These are phyloP conservation scores for Sphaeramia orbicularis DNA, from an alignment of 2,797 vertebrate genomes.

Conservation along the genomic window DNA sequence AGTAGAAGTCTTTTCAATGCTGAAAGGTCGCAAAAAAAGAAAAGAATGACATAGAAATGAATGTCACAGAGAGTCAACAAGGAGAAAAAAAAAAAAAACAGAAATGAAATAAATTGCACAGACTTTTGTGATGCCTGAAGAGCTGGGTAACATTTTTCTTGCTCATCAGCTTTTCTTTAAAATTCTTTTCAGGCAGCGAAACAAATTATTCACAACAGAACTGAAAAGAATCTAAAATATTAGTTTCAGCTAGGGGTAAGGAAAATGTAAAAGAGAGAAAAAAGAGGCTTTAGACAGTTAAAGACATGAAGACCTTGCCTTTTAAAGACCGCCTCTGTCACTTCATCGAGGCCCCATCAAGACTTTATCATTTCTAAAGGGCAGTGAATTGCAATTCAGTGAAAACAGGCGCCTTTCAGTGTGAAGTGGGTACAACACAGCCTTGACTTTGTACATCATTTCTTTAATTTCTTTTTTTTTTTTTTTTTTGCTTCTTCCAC, in stretches of 20 bases:
- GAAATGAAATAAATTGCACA: slow-evolving; percentile 13
- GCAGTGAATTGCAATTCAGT: slow-evolving; percentile 27
- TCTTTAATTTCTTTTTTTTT: neutral
- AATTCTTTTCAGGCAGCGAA: slow-evolving; percentile 22
- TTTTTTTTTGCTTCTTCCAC: neutral
- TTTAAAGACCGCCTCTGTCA: slow-evolving; percentile 25
- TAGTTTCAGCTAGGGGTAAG: neutral
- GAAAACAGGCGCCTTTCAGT: slow-evolving; percentile 38
- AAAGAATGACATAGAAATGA: neutral
- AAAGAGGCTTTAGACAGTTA: slow-evolving; percentile 28
- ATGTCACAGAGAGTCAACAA: slow-evolving; percentile 20
- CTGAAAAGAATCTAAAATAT: slow-evolving; percentile 45
- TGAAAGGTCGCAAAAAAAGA: slow-evolving; percentile 40
- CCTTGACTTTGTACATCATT: neutral
- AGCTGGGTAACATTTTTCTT: slow-evolving; percentile 4
- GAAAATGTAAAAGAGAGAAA: neutral
- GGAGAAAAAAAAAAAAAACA: neutral
- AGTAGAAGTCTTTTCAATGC: slow-evolving; percentile 21
- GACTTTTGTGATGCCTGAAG: slow-evolving; percentile 1
- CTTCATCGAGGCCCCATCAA: neutral
- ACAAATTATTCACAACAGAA: slow-evolving; percentile 31
- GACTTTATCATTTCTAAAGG: slow-evolving; percentile 35
- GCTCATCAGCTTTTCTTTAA: slow-evolving; percentile 25
- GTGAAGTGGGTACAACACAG: slow-evolving; percentile 9
- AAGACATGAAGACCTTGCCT: slow-evolving; percentile 43